Conservation (phyloP, 2,797 vertebrate genomes). For the Amazona ochrocephala region DNA sequence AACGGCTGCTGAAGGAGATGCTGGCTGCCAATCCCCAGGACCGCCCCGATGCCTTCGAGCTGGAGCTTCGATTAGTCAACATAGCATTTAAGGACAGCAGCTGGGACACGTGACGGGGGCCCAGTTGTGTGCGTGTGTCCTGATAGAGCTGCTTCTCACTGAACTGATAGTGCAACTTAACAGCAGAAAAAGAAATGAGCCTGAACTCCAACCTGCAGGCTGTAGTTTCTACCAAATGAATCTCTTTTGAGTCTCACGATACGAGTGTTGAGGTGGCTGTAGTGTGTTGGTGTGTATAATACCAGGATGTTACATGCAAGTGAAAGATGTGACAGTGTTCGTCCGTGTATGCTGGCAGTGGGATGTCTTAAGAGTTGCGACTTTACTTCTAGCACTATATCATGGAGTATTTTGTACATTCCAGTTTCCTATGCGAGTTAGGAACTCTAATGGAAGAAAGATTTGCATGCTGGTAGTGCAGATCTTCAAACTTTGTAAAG, state of each 20-base stretch:
- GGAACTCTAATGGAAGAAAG: constrained; percentile 61
- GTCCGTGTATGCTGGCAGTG: constrained; percentile 12
- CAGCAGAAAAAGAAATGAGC: constrained; percentile 45
- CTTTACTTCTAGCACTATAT: constrained; percentile 62
- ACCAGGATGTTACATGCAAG: neutral
- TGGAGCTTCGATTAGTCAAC: constrained; percentile 92
- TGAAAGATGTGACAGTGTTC: neutral
- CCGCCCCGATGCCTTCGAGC: constrained; percentile 91
- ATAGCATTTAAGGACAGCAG: constrained; percentile 95
- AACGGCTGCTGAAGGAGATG: constrained; percentile 95
- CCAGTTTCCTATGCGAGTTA: constrained; percentile 74
- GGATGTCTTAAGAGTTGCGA: constrained; percentile 38
- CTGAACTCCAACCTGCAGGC: constrained; percentile 34
- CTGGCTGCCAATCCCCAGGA: constrained; percentile 95
- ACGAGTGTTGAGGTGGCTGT: constrained; percentile 16
- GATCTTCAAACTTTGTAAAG: constrained; percentile 73
- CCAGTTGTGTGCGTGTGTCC: neutral
- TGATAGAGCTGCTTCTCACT: constrained; percentile 54
- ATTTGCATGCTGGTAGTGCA: constrained; percentile 81
- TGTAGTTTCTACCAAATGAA: neutral
- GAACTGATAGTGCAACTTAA: constrained; percentile 22
- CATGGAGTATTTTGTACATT: constrained; percentile 75
- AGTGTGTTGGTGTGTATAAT: constrained; percentile 36
- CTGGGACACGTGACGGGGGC: constrained; percentile 91
- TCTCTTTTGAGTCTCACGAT: constrained; percentile 1